Evolutionary conservation across 2,113 vertebrate genomes (phyloP), one percentile per base, ranked within the genome.

Genomic region (Ginglymostoma cirratum): DNA sequence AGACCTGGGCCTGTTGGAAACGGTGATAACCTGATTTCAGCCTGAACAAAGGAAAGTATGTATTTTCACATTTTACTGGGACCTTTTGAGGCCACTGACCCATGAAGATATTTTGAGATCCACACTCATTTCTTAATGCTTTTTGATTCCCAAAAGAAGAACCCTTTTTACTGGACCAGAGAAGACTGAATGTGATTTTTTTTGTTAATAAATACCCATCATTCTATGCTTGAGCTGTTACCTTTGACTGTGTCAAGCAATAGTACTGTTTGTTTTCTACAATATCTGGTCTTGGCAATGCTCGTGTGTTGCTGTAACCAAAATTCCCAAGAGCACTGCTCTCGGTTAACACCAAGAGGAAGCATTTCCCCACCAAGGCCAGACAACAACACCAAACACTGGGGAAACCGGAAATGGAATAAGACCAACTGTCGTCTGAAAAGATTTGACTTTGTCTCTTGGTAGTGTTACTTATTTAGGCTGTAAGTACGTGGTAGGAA

Each of bases 401-500:
- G 94, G 69, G 45, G 94, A 95, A 94, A 52, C 14, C 30, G 69
- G 45, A 48, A 94, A 94, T 94, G 92, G 67, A 45, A 72, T 66
- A 66, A 72, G 69, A 95, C 38, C 24, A 61, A 72, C 69, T 72
- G 94, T 72, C 94, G 38, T 95, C 94, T 72, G 69, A 95, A 72
- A 70, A 95, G 67, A 95, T 72, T 95, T 95, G 94, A 95, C 69
- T 95, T 95, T 95, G 94, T 95, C 94, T 95, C 94, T 76, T 95
- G 69, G 94, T 95, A 95, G 94, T 95, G 94, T 95, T 95, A 72
- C 94, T 72, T 72, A 72, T 95, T 95, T 95, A 95, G 94, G 69
- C 94, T 95, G 94, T 95, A 95, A 95, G 94, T 95, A 34, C 27
- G 69, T 95, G 94, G 69, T 95, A 95, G 94, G 94, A 95, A 72